These are phyloP conservation scores for Stomatorhinus walkeri DNA, from an alignment of 2,797 vertebrate species.

Conservation along the genomic window DNA sequence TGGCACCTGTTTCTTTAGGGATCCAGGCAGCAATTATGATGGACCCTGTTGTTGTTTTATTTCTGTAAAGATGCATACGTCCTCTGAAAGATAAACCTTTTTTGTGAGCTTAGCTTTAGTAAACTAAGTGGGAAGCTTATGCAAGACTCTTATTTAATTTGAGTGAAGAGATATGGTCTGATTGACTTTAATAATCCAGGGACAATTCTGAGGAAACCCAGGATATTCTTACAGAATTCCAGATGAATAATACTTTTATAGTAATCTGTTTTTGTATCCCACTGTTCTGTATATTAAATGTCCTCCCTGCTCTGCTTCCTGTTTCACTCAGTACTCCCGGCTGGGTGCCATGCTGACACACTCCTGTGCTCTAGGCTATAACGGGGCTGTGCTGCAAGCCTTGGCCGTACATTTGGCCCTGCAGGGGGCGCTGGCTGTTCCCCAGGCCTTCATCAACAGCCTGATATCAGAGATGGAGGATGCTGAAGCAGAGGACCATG, in stretches of 20 bases:
- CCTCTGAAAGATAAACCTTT: not conserved
- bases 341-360: conserved; percentile 90
- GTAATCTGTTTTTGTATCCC: not conserved
- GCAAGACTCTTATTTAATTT: not conserved
- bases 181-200: not conserved
- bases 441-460: conserved; percentile 74
- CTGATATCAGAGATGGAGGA: conserved; percentile 88
- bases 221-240: not conserved
- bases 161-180: not conserved
- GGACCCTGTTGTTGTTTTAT: not conserved
- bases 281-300: not conserved
- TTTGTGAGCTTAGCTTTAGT: not conserved
- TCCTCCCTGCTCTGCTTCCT: not conserved
- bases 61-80: not conserved
- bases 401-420: conserved; percentile 86
- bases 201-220: not conserved
- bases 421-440: conserved; percentile 69
- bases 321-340: conserved; percentile 66
- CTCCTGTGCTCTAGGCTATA: conserved; percentile 91
- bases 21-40: not conserved
- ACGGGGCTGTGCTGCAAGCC: conserved; percentile 88
- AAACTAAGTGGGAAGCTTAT: not conserved
- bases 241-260: not conserved
- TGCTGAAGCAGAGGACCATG: conserved; percentile 72
- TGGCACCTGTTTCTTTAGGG: not conserved